A percentile compares a stretch with the other conserved stretches of the same genome.
phyloP scores from a whole-genome alignment of 2,113 vertebrate species.

The Pelecanoides urinatrix region DNA sequence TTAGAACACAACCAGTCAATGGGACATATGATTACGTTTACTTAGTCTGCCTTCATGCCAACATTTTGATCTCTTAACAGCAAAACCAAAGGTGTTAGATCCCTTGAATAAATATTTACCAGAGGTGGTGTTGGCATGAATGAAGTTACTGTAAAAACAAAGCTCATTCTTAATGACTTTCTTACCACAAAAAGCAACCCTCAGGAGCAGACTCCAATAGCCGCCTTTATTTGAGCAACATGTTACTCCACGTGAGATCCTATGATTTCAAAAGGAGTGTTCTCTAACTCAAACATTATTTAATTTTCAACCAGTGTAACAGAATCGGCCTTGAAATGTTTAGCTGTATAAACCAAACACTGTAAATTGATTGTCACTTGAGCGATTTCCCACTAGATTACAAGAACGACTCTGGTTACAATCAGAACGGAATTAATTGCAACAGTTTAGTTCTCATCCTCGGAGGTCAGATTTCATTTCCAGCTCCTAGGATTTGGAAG shows the following conservation, averaged over 20 bases:
- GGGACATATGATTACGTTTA: not conserved
- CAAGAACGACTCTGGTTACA: not conserved
- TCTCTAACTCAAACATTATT: not conserved
- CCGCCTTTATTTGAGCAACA: not conserved
- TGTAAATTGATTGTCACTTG: not conserved
- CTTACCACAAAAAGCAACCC: not conserved
- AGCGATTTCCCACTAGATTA: not conserved
- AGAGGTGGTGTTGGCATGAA: not conserved
- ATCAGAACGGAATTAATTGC: not conserved
- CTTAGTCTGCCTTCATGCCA: not conserved
- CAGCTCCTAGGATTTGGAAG: not conserved
- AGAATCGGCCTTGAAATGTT: not conserved
- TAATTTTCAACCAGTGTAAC: not conserved
- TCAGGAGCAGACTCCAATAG: not conserved
- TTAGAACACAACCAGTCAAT: not conserved
- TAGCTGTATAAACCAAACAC: rapidly evolving
- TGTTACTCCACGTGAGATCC: not conserved
- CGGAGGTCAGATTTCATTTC: not conserved
- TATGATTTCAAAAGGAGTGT: not conserved
- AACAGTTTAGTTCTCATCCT: not conserved
- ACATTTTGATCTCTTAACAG: not conserved
- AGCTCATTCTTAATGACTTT: not conserved
- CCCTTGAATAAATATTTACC: not conserved
- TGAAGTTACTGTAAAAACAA: slow-evolving; percentile 4
- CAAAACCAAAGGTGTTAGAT: slow-evolving; percentile 4